Evolutionary conservation across 2,888 invertebrate species (phyloP).

Genomic region (Chydorus sphaericus): DNA sequence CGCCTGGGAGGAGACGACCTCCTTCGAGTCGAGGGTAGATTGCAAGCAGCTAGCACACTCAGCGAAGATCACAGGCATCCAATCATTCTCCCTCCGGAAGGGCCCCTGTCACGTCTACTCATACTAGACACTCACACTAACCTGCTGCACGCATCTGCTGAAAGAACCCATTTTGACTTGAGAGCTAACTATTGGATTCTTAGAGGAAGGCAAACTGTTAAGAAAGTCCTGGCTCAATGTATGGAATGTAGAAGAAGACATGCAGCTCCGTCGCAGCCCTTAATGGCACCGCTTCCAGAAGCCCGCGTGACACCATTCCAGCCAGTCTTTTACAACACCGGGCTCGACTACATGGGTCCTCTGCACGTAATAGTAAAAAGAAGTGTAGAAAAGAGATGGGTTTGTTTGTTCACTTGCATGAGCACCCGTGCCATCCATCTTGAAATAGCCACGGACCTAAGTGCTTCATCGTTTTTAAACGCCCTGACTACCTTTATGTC

Average conservation of each 20-base stretch:
- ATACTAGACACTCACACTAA: not conserved
- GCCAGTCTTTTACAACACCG: conserved; percentile 13
- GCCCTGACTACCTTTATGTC: conserved; percentile 9
- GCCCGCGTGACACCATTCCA: not conserved
- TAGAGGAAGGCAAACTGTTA: not conserved
- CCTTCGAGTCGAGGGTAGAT: not conserved
- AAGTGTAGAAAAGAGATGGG: conserved; percentile 12
- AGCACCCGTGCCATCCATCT: conserved; percentile 15
- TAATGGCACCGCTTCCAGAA: conserved; percentile 6
- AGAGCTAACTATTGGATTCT: not conserved
- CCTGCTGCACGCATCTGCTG: not conserved
- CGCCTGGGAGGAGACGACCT: not conserved
- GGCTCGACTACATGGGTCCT: conserved; percentile 12
- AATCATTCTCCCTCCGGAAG: not conserved
- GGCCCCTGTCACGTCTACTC: not conserved
- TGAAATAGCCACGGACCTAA: conserved; percentile 10
- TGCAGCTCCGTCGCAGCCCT: not conserved
- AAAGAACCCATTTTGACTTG: not conserved
- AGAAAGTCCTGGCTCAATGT: not conserved
- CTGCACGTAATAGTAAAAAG: not conserved
- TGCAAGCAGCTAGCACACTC: not conserved
- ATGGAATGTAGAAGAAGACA: not conserved
- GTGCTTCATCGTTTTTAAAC: conserved; percentile 10
- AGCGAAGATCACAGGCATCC: not conserved
- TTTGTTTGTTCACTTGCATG: conserved; percentile 16